Evolutionary conservation across 2,888 invertebrate genomes (phyloP).

Genomic region (Sthenelais limicola): DNA sequence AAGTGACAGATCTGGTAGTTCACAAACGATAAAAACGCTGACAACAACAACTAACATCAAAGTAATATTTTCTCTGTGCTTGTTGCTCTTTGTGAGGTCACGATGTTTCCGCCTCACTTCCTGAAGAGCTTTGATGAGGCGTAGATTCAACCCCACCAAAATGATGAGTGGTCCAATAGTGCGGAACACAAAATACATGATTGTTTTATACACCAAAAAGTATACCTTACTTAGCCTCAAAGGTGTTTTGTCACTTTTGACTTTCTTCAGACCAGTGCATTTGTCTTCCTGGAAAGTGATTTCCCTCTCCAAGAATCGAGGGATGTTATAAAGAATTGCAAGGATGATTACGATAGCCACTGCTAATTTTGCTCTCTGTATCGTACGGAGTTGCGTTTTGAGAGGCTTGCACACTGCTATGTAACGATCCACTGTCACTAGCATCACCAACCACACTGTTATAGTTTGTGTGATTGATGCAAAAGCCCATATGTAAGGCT

Average conservation of each 20-base stretch:
- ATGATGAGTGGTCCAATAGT: conserved; percentile 52
- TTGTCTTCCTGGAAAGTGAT: conserved; percentile 30
- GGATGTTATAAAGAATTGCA: conserved; percentile 53
- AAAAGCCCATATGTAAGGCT: conserved; percentile 49
- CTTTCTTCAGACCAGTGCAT: conserved; percentile 31
- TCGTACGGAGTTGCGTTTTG: conserved; percentile 45
- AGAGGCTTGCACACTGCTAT: conserved; percentile 53
- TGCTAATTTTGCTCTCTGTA: conserved; percentile 48
- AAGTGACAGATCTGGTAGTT: conserved; percentile 45
- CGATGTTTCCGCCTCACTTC: conserved; percentile 39
- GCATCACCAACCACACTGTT: conserved; percentile 53
- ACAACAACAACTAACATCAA: conserved; percentile 49
- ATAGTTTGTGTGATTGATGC: conserved; percentile 53
- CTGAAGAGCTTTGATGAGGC: conserved; percentile 50
- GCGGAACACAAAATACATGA: conserved; percentile 54
- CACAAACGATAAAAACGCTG: conserved; percentile 49
- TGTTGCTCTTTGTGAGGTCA: conserved; percentile 38
- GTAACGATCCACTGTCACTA: conserved; percentile 55
- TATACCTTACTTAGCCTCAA: conserved; percentile 45
- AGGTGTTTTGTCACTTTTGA: conserved; percentile 32
- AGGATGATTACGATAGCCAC: conserved; percentile 44
- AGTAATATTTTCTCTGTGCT: conserved; percentile 50
- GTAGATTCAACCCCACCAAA: conserved; percentile 50
- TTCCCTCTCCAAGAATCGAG: conserved; percentile 52
- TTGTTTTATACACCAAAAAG: conserved; percentile 54